Base-by-base conservation (phyloP, 2,113 vertebrate genomes). In the Potamarius usumacintae region DNA sequence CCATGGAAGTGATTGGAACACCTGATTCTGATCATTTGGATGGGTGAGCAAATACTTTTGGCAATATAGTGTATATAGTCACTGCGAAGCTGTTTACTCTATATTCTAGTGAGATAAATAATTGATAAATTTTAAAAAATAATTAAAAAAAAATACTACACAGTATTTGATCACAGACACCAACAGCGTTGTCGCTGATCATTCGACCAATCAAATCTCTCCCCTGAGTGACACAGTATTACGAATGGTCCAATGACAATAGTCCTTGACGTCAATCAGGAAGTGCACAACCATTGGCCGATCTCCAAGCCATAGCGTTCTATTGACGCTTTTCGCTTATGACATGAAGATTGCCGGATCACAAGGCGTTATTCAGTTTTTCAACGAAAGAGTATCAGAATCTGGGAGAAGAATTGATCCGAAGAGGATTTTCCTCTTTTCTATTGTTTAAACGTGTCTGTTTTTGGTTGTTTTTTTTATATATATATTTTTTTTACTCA, bases 261-360 rank as follows among this genome's bases (percentile, higher is more conserved):
- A 62, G 20, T 9, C 0, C 11, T 12, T 48, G 48, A 69, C 83
- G 57, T 67, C 50, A 67, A 30, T 11, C 52, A 5, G 58, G 60
- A 48, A 74, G 27, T 42, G 34, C 9, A 1, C 22, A 0, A 52
- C 11, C 69, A 82, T 25, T 80, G 1, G 11, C 50, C 27, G 85
- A 86, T 69, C 50, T 80, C 42, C 50, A 86, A 53, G 18, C 7
- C 7, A 69, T 57, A 4, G n/a, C 0, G 9, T 25, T 9, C 76
- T 20, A 5, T 0, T 12, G 1, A 20, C 22, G 1, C 5, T 4
- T 7, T 0, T 5, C 8, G 27, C 4, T n/a, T 25, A 79, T 80
- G 76, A 53, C 0, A 4, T 86, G 62, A 42, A 86, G 76, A 53
- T 86, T 27, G 60, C 76, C 17, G 67, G 10, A 80, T 86, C 69